Conservation (phyloP, 2,888 invertebrate genomes). For the Hyalella azteca region DNA sequence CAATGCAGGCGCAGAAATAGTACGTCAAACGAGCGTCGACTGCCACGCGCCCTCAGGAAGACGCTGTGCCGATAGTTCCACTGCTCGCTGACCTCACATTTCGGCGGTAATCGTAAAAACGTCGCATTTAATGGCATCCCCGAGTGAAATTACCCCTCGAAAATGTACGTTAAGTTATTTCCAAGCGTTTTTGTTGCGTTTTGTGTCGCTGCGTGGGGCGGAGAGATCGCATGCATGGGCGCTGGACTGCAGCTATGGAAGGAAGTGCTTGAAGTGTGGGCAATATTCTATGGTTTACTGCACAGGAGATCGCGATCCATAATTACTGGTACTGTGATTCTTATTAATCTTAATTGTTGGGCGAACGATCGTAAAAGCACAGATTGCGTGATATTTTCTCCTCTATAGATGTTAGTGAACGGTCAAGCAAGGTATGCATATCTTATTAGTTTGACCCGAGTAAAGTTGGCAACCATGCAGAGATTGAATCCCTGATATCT, state of each 20-base stretch:
- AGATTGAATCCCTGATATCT: not conserved
- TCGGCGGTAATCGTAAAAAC: conserved; percentile 18
- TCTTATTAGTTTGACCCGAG: not conserved
- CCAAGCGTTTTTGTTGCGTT: not conserved
- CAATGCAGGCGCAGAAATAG: not conserved
- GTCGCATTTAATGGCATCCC: conserved; percentile 30
- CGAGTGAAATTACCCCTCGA: conserved; percentile 25
- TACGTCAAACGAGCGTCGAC: not conserved
- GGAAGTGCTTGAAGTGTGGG: not conserved
- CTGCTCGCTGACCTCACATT: conserved; percentile 3
- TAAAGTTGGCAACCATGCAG: not conserved
- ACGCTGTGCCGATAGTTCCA: not conserved
- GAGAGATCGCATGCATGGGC: not conserved
- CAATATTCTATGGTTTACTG: not conserved
- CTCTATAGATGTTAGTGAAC: not conserved
- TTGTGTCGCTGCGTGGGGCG: not conserved
- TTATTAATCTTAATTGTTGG: not conserved
- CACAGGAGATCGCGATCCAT: too few species aligned
- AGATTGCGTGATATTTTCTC: not conserved
- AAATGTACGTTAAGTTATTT: conserved; percentile 1
- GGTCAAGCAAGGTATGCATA: too few species aligned
- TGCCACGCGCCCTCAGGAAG: not conserved
- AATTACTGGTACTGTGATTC: not conserved
- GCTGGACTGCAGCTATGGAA: not conserved
- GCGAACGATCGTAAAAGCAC: not conserved